Base-by-base conservation (phyloP, 2,888 invertebrate genomes). In the Sabatieria punctata region DNA sequence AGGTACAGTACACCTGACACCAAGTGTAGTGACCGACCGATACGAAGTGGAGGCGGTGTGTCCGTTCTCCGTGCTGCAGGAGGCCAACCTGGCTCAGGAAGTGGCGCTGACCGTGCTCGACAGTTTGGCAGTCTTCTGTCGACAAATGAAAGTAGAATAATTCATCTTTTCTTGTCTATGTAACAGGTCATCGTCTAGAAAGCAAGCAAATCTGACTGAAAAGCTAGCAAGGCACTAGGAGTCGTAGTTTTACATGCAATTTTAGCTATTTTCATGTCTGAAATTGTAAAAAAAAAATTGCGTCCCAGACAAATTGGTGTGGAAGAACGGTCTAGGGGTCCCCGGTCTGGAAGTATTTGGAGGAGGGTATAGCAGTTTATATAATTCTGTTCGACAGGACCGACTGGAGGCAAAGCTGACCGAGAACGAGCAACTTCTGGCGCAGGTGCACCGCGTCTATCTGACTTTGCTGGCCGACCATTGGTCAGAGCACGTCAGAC, bases 401-500 rank as follows among this genome's bases (percentile, higher is more conserved):
- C 61, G 68, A 49, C 65, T 77, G 26, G 66, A 79, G 50, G 66
- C 70, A 24, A 67, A 71, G 22, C 75, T 77, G 41, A 77, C 77
- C 0, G 80, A 80, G 54, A 81, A 84, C 55, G 74, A 77, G 1
- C 35, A 49, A 6, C 74, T 84, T 22, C 80, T 88, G 70, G 78
- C 78, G 33, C 78, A 81, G 55, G 74, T 89, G 22, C 82, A 88
- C 41, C 79, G 80, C 51, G 79, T 91, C 33, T 85, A 86, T 65
- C 68, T 91, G 45, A 77, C 79, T n/a, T 79, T 88, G 56, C 73
- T 91, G 45, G 82, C 83, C 68, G 75, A 81, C 37, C 83, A 85
- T 1, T 91, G 91, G 64, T 88, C 89, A 40, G 91, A 93, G 66
- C 78, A 76, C 2, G 71, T 93, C 40, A 80, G 86, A 56, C 80